Evolutionary conservation across 2,113 vertebrate genomes (phyloP), one percentile per base, ranked within the genome.

Genomic region (Oxyura jamaicensis): DNA sequence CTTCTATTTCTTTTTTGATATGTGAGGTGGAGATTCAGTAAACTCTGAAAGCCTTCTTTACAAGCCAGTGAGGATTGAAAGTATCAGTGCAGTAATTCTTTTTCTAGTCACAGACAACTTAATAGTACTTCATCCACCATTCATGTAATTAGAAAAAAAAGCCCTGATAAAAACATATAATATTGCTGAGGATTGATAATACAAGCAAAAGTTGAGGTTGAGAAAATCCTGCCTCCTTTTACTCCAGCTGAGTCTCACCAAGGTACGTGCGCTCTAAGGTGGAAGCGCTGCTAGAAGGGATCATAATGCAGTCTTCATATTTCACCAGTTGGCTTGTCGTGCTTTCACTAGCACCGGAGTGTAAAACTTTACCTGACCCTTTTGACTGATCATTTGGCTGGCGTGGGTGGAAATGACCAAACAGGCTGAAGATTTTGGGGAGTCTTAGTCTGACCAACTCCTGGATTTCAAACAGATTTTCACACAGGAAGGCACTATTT

Each of bases 1-100:
- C 94, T 88, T 94, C 76, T 90, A 42, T 95, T 82, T 82, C 76
- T 94, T 91, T 91, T 66, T 95, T 96, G 87, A 88, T 89, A 39
- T 73, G 83, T 1, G 5, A 97, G 55, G 35, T 72, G 35, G 81
- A 92, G 83, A 82, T 71, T 94, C 75, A 69, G 62, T 66, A 72
- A 81, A 84, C 36, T 91, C 88, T 33, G 71, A 95, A 88, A 75
- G 67, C 35, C 91, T 73, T 89, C 81, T 87, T 75, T 15, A 87
- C 69, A 89, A 93, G 78, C 46, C 72, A 76, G 77, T 22, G 42
- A 90, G 52, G 79, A 88, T 4, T 80, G 73, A 74, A 95, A 91
- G 56, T 63, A 71, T 65, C 71, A 65, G 83, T 13, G 21, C 44
- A 93, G 69, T 67, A 88, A 89, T 86, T 89, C 48, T 92, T 92